Evolutionary conservation across 2,888 invertebrate species (phyloP), one percentile per base, ranked within the genome.

Genomic region (Phoenoteleia sp.): DNA sequence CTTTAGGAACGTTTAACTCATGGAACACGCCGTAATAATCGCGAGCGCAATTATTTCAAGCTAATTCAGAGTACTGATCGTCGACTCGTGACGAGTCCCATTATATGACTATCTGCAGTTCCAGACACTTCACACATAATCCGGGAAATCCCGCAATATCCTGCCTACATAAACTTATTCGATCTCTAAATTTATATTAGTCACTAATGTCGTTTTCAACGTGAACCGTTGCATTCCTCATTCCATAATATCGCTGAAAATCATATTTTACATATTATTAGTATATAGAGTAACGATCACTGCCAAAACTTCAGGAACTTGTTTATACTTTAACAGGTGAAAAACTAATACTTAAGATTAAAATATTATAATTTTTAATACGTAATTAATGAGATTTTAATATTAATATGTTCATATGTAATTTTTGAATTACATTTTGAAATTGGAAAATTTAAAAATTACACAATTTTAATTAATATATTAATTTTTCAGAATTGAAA

Each of bases 81-180:
- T 69, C 80, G 82, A 82, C 75, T 76, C 84, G 84, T 86, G 82
- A 81, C 86, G 84, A 77, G 45, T 36, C 80, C 60, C 67, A 84
- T 84, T 77, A 86, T 86, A 66, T 77, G 21, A 36, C 23, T 81
- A 85, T 82, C 79, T 86, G 67, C 45, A 75, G 77, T 84, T 79
- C 64, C 62, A 80, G 66, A 49, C 75, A 39, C 47, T 83, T 81
- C 76, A 69, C 81, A 83, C 83, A 82, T 80, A 83, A 83, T 84
- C 79, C 76, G 81, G 84, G 82, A 80, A 72, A 84, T 82, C 82
- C 80, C 82, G 80, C 74, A 75, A 79, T 76, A 82, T 86, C 86
- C 86, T 84, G 84, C 66, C 69, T 84, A 84, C 79, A 86, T 84
- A 86, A 74, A 86, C 77, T 66, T 81, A 77, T 60, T 66, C 58